These are phyloP conservation scores for Cetonia aurata DNA, from an alignment of 2,888 invertebrate genomes.

Conservation along the genomic window DNA sequence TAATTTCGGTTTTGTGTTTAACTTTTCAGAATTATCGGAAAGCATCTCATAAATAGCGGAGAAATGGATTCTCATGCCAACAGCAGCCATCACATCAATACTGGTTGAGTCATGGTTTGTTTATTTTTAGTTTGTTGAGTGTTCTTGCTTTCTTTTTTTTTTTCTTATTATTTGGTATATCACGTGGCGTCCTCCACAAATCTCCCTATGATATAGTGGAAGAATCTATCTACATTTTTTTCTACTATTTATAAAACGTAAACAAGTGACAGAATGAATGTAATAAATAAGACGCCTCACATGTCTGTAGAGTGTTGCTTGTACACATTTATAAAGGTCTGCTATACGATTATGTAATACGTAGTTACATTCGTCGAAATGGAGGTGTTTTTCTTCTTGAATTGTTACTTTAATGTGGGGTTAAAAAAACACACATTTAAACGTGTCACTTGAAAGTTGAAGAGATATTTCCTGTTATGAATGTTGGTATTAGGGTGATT, in stretches of 20 bases:
- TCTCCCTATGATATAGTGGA: neutral
- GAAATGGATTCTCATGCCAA: neutral
- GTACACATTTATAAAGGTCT: conserved; percentile 14
- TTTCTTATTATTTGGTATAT: conserved; percentile 5
- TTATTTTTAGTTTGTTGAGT: conserved; percentile 8
- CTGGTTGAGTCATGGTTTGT: conserved; percentile 8
- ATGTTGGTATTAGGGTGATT: conserved; percentile 41
- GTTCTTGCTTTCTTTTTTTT: neutral
- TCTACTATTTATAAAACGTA: neutral
- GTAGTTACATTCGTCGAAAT: neutral
- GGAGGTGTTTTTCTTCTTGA: conserved; percentile 25
- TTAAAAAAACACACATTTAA: conserved; percentile 43
- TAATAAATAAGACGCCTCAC: conserved; percentile 1
- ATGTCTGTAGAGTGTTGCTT: neutral
- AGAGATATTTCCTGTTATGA: conserved; percentile 49
- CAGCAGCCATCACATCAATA: conserved; percentile 11
- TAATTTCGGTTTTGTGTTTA: neutral
- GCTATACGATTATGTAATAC: neutral
- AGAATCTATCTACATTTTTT: neutral
- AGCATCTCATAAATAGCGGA: conserved; percentile 1
- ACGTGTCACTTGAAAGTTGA: conserved; percentile 40
- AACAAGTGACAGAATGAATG: conserved; percentile 2
- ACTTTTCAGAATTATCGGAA: conserved; percentile 9
- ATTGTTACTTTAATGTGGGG: conserved; percentile 42
- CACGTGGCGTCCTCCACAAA: neutral